Base-by-base conservation (phyloP, 2,888 invertebrate genomes). In the Nowickia ferox region DNA sequence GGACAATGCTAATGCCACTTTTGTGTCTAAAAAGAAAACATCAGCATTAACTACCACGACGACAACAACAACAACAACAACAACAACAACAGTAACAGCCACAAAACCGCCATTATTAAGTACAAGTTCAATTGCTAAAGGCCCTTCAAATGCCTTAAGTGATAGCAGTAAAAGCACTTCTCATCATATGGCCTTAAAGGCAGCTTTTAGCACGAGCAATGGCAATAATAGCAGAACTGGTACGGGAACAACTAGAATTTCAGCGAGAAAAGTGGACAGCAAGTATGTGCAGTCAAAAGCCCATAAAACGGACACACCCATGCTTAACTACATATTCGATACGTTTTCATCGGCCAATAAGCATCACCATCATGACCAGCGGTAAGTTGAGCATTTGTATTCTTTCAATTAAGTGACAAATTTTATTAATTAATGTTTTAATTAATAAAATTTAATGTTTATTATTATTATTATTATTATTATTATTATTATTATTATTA, bases 281-380 rank as follows among this genome's bases (percentile, higher is more conserved):
- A 92, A 93, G 93, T 83, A 89, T 88, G 86, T 93, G 89, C 79
- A 94, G 92, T 59, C 92, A 87, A 93, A 93, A 87, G 92, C 92
- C 30, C 94, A 94, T 68, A 92, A 94, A 87, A 94, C 94, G 1
- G 96, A 95, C 89, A 95, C 96, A 0, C 95, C 96, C 10, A 95
- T 96, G 95, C 92, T 96, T 74, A 96, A 96, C 91, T 95, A 96
- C 89, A 96, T 96, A 87, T 96, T 96, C 90, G 96, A 96, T 90
- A 94, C 95, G 0, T 95, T 95, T 89, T 95, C 95, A 10, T 94
- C 95, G 59, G 94, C 94, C 88, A 95, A 95, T 91, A 96, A 95
- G 88, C 96, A 96, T 91, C 95, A 96, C 91, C 96, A 96, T 90
- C 94, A 94, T 88, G 93, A 94, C 94, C 93, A 88, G 92, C 95